Evolutionary conservation across 2,113 vertebrate genomes (phyloP).

Genomic region (Tragelaphus strepsiceros): DNA sequence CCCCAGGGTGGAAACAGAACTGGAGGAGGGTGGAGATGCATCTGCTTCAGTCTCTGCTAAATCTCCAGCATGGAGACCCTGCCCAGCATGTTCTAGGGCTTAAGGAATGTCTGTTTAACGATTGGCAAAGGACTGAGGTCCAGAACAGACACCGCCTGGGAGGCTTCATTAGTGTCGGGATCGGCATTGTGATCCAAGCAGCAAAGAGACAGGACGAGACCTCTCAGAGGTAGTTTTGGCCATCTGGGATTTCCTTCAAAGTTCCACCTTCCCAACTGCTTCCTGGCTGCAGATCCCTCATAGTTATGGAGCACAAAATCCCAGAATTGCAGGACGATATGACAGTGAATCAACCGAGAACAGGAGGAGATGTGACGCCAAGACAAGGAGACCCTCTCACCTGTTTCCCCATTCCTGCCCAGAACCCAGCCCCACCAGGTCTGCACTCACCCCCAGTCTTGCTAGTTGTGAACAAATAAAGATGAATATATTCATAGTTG

Average conservation of each 20-base stretch:
- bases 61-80: not conserved
- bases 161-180: not conserved
- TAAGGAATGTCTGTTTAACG: not conserved
- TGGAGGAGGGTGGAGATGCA: not conserved
- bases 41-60: not conserved
- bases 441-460: not conserved
- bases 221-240: not conserved
- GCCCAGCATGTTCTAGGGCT: not conserved
- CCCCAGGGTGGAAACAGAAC: not conserved
- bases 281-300: not conserved
- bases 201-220: not conserved
- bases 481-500: not conserved
- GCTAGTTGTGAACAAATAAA: conserved; percentile 50
- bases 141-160: too few relatives aligned
- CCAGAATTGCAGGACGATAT: not conserved
- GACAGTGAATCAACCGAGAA: rapidly evolving
- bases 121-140: too few relatives aligned
- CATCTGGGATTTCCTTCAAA: not conserved
- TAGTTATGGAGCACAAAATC: not conserved
- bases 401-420: not conserved
- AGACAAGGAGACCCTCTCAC: not conserved
- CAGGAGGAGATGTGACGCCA: not conserved
- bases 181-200: not conserved
- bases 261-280: not conserved
- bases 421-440: not conserved